Base-by-base conservation (phyloP, 2,888 invertebrate genomes). In the Barypeithes pellucidus region DNA sequence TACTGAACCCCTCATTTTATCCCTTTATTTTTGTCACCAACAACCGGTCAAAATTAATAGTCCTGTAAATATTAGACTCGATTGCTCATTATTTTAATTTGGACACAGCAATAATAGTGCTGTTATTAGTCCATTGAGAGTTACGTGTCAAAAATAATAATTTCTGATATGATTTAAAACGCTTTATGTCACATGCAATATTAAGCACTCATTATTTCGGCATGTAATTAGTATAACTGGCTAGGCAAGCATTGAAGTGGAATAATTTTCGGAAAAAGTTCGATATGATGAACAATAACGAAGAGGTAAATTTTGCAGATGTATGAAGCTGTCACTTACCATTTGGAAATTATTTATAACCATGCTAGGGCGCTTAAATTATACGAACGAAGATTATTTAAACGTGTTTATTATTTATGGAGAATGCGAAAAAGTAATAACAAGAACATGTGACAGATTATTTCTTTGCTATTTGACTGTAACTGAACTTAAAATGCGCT, bases 41-140 rank as follows among this genome's bases (percentile, higher is more conserved):
- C 71, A 68, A 70, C 67, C 52, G 71, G 63, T 43, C 67, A 59
- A 59, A 72, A 75, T 75, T 75, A 75, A 75, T 75, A 63, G 75
- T 57, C 33, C 47, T 71, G 67, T 75, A 75, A 75, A 75, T 75
- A 67, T 66, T 59, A 62, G 59, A 68, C 75, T 47, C 71, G 70
- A 73, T 68, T 67, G 76, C 70, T 69, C 73, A 70, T 76, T 76
- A 76, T 73, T 76, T 76, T 73, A 76, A 76, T 76, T 73, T 62
- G 71, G 63, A 76, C 76, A 76, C 65, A 62, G 70, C 75, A 67
- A 75, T 72, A 75, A 75, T 73, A 69, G 69, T 72, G 74, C 52
- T 50, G 69, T 67, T 74, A 75, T 74, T 74, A 67, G 61, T 45
- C 71, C 65, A 36, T 29, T 41, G 75, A 57, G 75, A 62, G 61